phyloP scores from a whole-genome alignment of 2,888 invertebrate species.

The Synergus japonicus region DNA sequence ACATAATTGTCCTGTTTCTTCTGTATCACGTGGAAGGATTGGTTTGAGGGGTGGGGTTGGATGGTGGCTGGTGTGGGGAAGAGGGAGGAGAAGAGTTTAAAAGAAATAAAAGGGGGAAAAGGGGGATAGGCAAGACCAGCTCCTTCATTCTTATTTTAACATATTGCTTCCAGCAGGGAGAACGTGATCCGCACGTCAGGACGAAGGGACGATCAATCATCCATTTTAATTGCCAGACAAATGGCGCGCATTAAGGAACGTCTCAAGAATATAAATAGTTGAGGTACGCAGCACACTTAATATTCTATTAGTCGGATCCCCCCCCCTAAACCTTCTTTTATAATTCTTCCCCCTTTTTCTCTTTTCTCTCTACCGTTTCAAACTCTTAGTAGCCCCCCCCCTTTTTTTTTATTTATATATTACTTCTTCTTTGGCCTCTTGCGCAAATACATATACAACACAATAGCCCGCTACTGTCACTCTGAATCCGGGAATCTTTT shows the following conservation, averaged over 20 bases:
- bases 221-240: conserved; percentile 71
- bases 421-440: conserved; percentile 44
- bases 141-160: conserved; percentile 52
- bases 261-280: conserved; percentile 62
- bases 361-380: neutral
- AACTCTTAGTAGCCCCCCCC: neutral
- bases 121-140: neutral
- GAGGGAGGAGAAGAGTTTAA: too few relatives aligned
- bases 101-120: neutral
- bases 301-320: conserved; percentile 64
- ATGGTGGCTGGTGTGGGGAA: too few relatives aligned
- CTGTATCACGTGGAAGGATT: neutral
- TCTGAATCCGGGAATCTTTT: conserved; percentile 65
- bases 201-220: conserved; percentile 66
- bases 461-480: conserved; percentile 56
- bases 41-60: neutral
- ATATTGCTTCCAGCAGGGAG: conserved; percentile 50
- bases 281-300: conserved; percentile 52
- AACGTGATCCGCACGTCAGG: conserved; percentile 57
- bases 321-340: neutral
- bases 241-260: conserved; percentile 66
- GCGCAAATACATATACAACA: conserved; percentile 52
- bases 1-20: neutral
- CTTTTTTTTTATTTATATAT: neutral
- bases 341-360: neutral